A percentile compares a stretch with the other conserved stretches of the same genome.
Evolutionary conservation across 1,140 invertebrate species (phyloP).

Genomic region (Sminthurides bifidus): DNA sequence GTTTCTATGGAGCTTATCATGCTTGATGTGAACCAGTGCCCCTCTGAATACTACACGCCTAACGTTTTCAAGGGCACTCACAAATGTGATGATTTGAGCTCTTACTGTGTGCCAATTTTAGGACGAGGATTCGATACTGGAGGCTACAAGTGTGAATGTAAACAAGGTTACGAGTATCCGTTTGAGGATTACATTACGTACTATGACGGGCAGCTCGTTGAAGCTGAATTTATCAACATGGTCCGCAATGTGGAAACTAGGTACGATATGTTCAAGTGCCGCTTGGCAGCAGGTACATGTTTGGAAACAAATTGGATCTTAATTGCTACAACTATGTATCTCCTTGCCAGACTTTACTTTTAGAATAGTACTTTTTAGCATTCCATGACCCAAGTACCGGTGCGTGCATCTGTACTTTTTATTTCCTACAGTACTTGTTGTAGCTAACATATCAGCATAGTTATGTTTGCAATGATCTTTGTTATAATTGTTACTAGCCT

Average conservation of each 20-base stretch:
- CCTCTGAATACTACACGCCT: constrained; percentile 69
- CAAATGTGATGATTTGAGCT: constrained; percentile 81
- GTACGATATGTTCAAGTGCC: constrained; percentile 81
- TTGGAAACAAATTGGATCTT: constrained; percentile 43
- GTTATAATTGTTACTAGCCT: too few species aligned
- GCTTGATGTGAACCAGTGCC: constrained; percentile 91
- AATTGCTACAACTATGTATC: constrained; percentile 27
- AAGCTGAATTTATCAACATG: constrained; percentile 84
- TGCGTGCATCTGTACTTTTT: too few species aligned
- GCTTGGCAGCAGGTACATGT: constrained; percentile 64
- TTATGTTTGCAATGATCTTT: too few species aligned
- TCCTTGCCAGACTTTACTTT: too few species aligned
- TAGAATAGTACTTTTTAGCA: too few species aligned
- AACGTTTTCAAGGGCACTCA: constrained; percentile 94
- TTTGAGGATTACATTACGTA: constrained; percentile 89
- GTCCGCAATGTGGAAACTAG: constrained; percentile 61
- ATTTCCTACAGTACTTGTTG: too few species aligned
- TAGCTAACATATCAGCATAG: too few species aligned
- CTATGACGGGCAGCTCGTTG: constrained; percentile 89
- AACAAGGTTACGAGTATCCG: constrained; percentile 93
- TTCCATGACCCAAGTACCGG: too few species aligned
- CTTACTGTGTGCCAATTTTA: constrained; percentile 89
- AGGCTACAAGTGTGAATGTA: constrained; percentile 97
- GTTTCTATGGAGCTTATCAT: constrained; percentile 82
- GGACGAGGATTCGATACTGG: constrained; percentile 81